Percentiles rank a stretch among this genome's conserved stretches.
Conservation (phyloP, 2,797 vertebrate genomes). For the Todus mexicanus region DNA sequence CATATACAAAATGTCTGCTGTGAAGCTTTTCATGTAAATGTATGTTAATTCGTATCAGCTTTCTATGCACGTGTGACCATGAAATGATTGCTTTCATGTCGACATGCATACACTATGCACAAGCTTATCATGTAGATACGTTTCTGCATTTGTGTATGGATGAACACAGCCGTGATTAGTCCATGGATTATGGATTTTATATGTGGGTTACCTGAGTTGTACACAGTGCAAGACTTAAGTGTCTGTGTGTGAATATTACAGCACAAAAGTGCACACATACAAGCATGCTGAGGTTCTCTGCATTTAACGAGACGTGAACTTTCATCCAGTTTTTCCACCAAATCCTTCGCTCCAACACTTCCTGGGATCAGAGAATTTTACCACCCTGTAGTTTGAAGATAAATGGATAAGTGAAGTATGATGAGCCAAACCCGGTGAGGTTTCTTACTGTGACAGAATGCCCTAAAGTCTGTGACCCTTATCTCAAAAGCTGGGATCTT, state of each 20-base stretch:
- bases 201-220: background rate
- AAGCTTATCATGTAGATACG: background rate
- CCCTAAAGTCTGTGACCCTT: background rate
- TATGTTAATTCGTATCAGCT: background rate
- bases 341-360: background rate
- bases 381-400: background rate
- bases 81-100: background rate
- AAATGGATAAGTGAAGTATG: background rate
- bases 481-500: background rate
- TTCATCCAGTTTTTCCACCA: background rate
- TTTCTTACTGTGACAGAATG: background rate
- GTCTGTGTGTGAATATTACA: background rate
- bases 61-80: background rate
- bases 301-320: background rate
- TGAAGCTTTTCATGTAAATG: background rate
- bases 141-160: background rate
- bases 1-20: background rate
- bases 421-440: background rate
- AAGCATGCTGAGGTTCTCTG: background rate
- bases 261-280: background rate
- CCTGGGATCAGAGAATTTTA: background rate
- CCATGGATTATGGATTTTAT: background rate
- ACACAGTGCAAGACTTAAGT: background rate
- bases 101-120: background rate
- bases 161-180: background rate